Evolutionary conservation across 2,888 invertebrate genomes (phyloP), one percentile per base, ranked within the genome.

Genomic region (Nomada hirtipes): DNA sequence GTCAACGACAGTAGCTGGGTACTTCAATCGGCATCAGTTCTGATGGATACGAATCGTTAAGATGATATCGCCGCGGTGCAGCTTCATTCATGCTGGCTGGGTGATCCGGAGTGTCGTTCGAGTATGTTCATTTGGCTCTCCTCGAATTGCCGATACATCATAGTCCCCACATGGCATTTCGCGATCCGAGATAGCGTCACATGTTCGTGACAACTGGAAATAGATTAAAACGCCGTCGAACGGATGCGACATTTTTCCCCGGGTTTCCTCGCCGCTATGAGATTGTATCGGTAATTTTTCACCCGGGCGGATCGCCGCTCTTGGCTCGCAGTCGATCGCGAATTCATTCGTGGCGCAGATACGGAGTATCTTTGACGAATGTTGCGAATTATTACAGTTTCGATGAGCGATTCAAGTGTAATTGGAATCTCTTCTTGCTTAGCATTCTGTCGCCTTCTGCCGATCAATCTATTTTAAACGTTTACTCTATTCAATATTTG

Each of bases 41-140:
- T 74, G 72, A 73, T 72, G 82, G 83, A 78, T 78, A 77, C 64
- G 75, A 82, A 74, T 86, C 76, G 84, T 85, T 84, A 70, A 84
- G 83, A 83, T 82, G 80, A 85, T 74, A 85, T 85, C 85, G 74
- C 57, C 44, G 23, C 52, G 36, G 42, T 10, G 64, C 52, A 23
- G 44, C 29, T 68, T 69, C 73, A 53, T 63, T 55, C 78, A 47
- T 59, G 53, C 36, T 55, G 65, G 50, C 55, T 79, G 77, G 79
- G 79, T 71, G 79, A 79, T 77, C 70, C 67, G n/a, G n/a, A 63
- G 67, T 67, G 65, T 67, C 71, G 77, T 53, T 71, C 71, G 65
- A 79, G 65, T 42, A 63, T 50, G 57, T 72, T 77, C 77, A 72
- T 77, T 77, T 72, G 71, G 77, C 42, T 72, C 71, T 42, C 26